phyloP scores from a whole-genome alignment of 2,113 vertebrate genomes.

The Mixornis gularis region DNA sequence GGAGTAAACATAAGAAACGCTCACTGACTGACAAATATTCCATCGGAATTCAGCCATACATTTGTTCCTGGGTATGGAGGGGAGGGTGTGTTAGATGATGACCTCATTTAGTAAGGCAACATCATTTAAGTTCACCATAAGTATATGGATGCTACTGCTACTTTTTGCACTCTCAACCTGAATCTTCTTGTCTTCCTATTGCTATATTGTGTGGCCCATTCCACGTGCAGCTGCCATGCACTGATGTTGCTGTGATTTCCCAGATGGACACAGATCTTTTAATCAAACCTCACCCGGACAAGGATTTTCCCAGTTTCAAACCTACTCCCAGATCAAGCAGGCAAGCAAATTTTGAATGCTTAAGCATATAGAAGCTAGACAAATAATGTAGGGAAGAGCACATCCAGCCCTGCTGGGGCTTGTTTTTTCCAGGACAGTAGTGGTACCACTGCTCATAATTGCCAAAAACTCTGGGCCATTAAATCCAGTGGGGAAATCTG shows the following conservation, averaged over 20 bases:
- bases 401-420: not conserved
- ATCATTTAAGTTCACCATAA: not conserved
- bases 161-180: not conserved
- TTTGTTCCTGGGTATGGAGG: not conserved
- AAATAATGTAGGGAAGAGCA: not conserved
- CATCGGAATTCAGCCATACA: conserved; percentile 3
- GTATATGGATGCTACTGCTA: not conserved
- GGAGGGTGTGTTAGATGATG: not conserved
- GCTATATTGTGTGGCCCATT: not conserved
- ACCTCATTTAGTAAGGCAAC: not conserved
- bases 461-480: not conserved
- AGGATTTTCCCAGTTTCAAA: not conserved
- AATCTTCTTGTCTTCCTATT: not conserved
- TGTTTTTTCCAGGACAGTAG: not conserved
- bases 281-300: not conserved
- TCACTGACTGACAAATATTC: conserved; percentile 45
- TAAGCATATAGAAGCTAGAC: not conserved
- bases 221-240: not conserved
- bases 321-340: not conserved
- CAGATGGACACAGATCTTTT: not conserved
- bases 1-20: conserved; percentile 56
- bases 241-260: not conserved
- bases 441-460: not conserved
- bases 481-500: not conserved
- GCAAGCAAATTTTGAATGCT: not conserved